These are phyloP conservation scores for Setipinna tenuifilis DNA, from an alignment of 2,797 vertebrate genomes.

Conservation along the genomic window DNA sequence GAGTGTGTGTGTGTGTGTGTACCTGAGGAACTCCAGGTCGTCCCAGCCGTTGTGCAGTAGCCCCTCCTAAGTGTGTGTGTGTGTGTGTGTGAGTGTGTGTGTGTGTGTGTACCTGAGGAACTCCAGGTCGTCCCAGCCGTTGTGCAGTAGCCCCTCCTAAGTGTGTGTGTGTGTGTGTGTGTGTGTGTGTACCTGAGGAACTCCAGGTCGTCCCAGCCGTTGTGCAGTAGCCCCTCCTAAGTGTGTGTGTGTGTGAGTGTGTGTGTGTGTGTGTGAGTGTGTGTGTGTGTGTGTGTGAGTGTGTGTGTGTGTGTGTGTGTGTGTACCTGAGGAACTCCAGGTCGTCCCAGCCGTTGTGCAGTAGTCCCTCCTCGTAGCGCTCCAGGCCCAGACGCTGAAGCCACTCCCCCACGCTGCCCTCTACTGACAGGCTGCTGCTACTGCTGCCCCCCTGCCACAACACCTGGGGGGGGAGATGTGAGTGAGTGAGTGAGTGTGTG, in stretches of 20 bases:
- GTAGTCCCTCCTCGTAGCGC: constrained; percentile 88
- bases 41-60: constrained; percentile 77
- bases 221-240: constrained; percentile 80
- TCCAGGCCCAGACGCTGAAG: constrained; percentile 89
- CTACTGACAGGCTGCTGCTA: constrained; percentile 77
- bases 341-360: constrained; percentile 97
- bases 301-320: neutral
- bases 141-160: neutral
- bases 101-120: constrained; percentile 62
- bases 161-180: neutral
- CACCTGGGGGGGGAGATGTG: constrained; percentile 64
- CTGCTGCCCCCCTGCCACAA: constrained; percentile 82
- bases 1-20: neutral
- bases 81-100: neutral
- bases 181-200: constrained; percentile 73
- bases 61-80: no score
- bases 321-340: constrained; percentile 84
- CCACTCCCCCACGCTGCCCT: constrained; percentile 91
- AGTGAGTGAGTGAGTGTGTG: neutral
- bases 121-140: constrained; percentile 53
- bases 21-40: constrained; percentile 89
- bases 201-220: constrained; percentile 84
- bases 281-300: neutral
- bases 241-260: neutral
- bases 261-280: neutral